Evolutionary conservation across 1,140 invertebrate species (phyloP), one percentile per base, ranked within the genome.

Genomic region (Elymnias hypermnestra): DNA sequence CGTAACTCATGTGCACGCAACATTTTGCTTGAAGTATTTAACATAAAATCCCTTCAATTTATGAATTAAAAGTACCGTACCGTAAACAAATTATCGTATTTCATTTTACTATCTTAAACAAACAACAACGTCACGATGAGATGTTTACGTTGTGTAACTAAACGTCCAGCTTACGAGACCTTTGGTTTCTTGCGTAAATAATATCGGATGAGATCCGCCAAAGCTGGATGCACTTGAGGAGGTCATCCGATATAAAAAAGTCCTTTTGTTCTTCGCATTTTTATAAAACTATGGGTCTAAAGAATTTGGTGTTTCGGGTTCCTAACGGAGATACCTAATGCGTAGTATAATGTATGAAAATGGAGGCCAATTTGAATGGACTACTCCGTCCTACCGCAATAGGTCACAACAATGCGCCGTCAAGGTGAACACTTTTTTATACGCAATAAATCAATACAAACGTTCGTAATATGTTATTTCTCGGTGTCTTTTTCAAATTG

Each of bases 341-440:
- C 21, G 31, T n/a, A 28, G 14, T 22, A 17, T n/a, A 37, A 26
- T 33, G 19, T 18, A 18, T 44, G 35, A 37, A 18, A 45, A 14
- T 7, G 29, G 21, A 25, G 52, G 21, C 45, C 52, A 40, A 21
- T 23, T 5, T 45, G 10, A 37, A 28, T 31, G 31, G 53, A 28
- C 5, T 35, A 12, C 5, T 42, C 41, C 42, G 67, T 63, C 61
- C 67, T 71, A 71, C 67, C 67, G 29, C 67, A 71, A 71, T 58
- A 64, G 46, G 57, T 59, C 55, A 60, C 28, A 40, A 49, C 43
- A 56, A 57, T 37, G 46, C 41, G 39, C 23, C 23, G 47, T 31
- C 57, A 69, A 66, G 66, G 63, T 66, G 63, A 66, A 57, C 26
- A 19, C 43, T 40, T 36, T 50, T 50, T 55, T 29, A 3, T 9